Evolutionary conservation across 2,113 vertebrate species (phyloP).

Genomic region (Pimephales promelas): DNA sequence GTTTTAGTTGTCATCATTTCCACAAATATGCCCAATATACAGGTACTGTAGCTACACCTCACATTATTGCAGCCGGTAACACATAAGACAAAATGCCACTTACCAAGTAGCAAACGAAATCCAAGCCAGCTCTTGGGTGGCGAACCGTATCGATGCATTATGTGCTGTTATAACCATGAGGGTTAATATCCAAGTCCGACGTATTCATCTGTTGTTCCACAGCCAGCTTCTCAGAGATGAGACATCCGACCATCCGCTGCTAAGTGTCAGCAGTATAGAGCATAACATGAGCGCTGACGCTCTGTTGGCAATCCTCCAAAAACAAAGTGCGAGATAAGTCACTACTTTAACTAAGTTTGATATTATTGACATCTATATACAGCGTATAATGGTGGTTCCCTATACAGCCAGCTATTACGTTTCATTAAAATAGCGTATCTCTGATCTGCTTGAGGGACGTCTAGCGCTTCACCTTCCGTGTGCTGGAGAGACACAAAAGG

Average conservation of each 20-base stretch:
- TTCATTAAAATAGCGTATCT: not conserved
- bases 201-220: not conserved
- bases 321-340: not conserved
- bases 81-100: slow-evolving; percentile 8
- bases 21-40: not conserved
- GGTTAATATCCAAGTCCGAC: not conserved
- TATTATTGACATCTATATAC: not conserved
- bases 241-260: slow-evolving; percentile 13
- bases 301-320: not conserved
- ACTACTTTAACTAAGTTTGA: not conserved
- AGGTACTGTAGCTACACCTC: not conserved
- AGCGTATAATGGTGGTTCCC: not conserved
- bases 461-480: slow-evolving; percentile 23
- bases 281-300: slow-evolving; percentile 14
- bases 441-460: not conserved
- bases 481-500: slow-evolving; percentile 21
- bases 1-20: not conserved
- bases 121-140: slow-evolving; percentile 52
- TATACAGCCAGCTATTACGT: not conserved
- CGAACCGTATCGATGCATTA: slow-evolving; percentile 50
- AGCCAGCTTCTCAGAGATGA: slow-evolving; percentile 19
- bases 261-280: not conserved
- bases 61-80: not conserved
- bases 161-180: slow-evolving; percentile 32
- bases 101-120: slow-evolving; percentile 48